Evolutionary conservation across 2,797 vertebrate genomes (phyloP).

Genomic region (Cirrhinus molitorella): DNA sequence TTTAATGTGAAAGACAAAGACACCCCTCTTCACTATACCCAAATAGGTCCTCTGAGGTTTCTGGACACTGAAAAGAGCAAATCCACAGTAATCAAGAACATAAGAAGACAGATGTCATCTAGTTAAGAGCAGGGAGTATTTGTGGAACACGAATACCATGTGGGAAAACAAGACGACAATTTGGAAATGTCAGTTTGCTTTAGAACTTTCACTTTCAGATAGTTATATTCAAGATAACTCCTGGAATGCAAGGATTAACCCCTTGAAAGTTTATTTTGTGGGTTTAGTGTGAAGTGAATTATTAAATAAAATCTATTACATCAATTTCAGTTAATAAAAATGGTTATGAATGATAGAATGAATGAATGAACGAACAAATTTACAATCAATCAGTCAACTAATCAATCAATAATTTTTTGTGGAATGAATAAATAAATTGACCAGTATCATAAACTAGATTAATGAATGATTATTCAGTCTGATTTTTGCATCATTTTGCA

Average conservation of each 20-base stretch:
- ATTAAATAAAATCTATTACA: background rate
- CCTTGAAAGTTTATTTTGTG: background rate
- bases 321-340: background rate
- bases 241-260: conserved; percentile 12
- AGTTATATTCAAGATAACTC: background rate
- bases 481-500: no score
- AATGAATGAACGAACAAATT: background rate
- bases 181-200: conserved; percentile 26
- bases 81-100: conserved; percentile 45
- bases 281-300: background rate
- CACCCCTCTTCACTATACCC: conserved; percentile 17
- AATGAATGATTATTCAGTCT: no score
- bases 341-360: background rate
- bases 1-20: conserved; percentile 26
- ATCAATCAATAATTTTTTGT: no score
- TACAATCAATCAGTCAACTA: no score
- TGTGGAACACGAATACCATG: conserved; percentile 25
- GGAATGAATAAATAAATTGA: no score
- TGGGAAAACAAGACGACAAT: conserved; percentile 15
- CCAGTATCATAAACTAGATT: no score
- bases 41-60: conserved; percentile 33
- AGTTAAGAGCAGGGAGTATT: conserved; percentile 32
- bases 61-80: conserved; percentile 18
- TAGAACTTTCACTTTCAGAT: conserved; percentile 14
- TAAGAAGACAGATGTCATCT: conserved; percentile 41